Percentiles rank a stretch among this genome's conserved stretches.
These are phyloP conservation scores for Anadara kagoshimensis DNA, from an alignment of 1,140 invertebrate genomes.

Conservation along the genomic window DNA sequence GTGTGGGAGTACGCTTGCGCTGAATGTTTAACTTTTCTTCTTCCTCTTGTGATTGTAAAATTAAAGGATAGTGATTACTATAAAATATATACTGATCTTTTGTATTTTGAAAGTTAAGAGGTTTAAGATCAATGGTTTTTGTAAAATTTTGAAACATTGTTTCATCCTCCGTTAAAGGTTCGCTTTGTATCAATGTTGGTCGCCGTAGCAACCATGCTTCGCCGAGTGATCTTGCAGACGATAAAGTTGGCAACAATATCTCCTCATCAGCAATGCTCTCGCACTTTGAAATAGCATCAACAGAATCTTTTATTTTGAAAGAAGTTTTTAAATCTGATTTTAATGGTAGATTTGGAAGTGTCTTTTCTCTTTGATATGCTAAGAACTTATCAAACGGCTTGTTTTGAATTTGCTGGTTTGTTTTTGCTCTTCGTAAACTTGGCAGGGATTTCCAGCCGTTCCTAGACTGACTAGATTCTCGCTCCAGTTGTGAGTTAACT, in stretches of 20 bases:
- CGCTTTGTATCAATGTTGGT: slow-evolving; percentile 1
- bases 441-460: slow-evolving; percentile 9
- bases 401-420: slow-evolving; percentile 1
- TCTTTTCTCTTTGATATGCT: neutral
- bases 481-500: slow-evolving; percentile 7
- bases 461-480: slow-evolving; percentile 9
- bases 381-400: slow-evolving; percentile 23
- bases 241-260: too few species aligned
- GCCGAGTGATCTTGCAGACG: neutral
- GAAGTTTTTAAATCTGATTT: neutral
- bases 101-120: slow-evolving; percentile 16
- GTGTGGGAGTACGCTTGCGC: neutral
- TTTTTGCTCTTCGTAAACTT: slow-evolving; percentile 2
- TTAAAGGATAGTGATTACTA: slow-evolving; percentile 19
- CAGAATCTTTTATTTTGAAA: neutral
- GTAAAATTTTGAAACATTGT: slow-evolving; percentile 6
- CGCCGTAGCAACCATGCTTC: slow-evolving; percentile 9
- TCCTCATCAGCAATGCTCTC: too few species aligned
- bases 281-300: too few species aligned
- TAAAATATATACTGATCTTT: slow-evolving; percentile 29
- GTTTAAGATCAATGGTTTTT: slow-evolving; percentile 21
- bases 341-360: slow-evolving; percentile 9
- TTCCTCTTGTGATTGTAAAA: slow-evolving; percentile 24
- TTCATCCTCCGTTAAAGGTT: neutral
- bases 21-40: slow-evolving; percentile 1